These are phyloP conservation scores for Chymomyza fuscimana DNA, from an alignment of 2,888 invertebrate species.

Conservation along the genomic window DNA sequence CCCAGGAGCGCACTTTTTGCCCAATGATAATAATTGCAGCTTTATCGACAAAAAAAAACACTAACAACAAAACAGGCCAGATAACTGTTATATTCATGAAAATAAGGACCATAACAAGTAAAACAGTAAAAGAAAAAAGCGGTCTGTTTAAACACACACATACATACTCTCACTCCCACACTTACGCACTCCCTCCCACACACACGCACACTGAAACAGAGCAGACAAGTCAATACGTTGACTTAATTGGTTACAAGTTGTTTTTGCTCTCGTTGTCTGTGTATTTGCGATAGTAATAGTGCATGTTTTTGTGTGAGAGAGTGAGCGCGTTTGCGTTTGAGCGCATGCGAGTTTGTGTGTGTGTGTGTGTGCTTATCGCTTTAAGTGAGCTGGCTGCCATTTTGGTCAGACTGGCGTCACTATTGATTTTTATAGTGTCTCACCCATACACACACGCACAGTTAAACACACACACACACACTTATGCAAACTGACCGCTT, in stretches of 20 bases:
- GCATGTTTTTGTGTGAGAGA: constrained; percentile 17
- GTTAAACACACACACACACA: neutral
- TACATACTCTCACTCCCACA: constrained; percentile 5
- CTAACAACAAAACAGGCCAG: constrained; percentile 3
- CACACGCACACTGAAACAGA: neutral
- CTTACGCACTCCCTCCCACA: constrained; percentile 11
- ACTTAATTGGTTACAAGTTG: constrained; percentile 70
- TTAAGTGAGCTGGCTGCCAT: constrained; percentile 56
- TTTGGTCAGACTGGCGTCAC: constrained; percentile 43
- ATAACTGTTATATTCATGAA: neutral
- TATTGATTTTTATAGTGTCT: constrained; percentile 61
- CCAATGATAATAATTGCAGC: constrained; percentile 9
- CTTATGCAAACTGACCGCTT: constrained; percentile 37
- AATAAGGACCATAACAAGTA: neutral
- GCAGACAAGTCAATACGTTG: constrained; percentile 26
- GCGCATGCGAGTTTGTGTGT: neutral
- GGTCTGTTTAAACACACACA: neutral
- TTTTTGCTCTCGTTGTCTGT: constrained; percentile 32
- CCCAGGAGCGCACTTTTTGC: constrained; percentile 1
- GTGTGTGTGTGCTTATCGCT: constrained; percentile 62
- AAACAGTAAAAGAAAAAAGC: neutral
- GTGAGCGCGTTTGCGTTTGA: constrained; percentile 29
- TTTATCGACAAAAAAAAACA: neutral
- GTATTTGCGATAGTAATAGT: constrained; percentile 30
- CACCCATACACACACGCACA: constrained; percentile 26